A percentile compares a stretch with the other conserved stretches of the same genome.
These are phyloP conservation scores for Parnassius apollo DNA, from an alignment of 2,888 invertebrate genomes.

Conservation along the genomic window DNA sequence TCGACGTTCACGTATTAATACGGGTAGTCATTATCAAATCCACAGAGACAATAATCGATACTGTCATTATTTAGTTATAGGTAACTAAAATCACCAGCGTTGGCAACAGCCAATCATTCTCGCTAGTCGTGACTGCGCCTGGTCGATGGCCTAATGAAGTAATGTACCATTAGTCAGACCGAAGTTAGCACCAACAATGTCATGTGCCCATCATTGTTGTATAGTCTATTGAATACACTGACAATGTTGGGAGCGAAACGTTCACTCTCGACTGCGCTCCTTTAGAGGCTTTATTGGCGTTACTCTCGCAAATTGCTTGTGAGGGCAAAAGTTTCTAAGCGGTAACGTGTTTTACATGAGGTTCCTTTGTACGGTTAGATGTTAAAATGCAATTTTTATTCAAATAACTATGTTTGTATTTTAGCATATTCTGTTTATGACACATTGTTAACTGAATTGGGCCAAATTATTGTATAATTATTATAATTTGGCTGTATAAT, in stretches of 20 bases:
- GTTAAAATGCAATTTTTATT: background rate
- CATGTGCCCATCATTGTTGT: constrained; percentile 20
- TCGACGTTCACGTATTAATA: too few species aligned
- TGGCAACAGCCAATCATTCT: constrained; percentile 10
- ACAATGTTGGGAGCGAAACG: constrained; percentile 11
- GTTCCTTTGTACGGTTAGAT: background rate
- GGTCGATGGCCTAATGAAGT: constrained; percentile 24
- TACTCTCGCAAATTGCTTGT: constrained; percentile 10
- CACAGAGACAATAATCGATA: constrained; percentile 1
- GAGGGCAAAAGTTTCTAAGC: constrained; percentile 2
- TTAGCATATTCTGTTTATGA: too few species aligned
- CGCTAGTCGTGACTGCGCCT: constrained; percentile 18
- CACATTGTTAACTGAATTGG: too few species aligned
- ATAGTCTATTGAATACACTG: constrained; percentile 18
- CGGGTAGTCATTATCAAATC: background rate
- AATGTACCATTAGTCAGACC: constrained; percentile 22
- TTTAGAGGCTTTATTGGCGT: constrained; percentile 17
- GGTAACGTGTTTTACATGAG: constrained; percentile 1
- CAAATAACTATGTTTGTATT: too few species aligned
- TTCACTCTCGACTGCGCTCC: constrained; percentile 16
- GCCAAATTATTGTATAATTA: too few species aligned
- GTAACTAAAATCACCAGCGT: constrained; percentile 8
- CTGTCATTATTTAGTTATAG: background rate
- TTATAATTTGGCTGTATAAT: too few species aligned
- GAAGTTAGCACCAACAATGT: constrained; percentile 19